These are phyloP conservation scores for Neodiprion lecontei DNA, from an alignment of 1,140 invertebrate genomes.

Conservation along the genomic window DNA sequence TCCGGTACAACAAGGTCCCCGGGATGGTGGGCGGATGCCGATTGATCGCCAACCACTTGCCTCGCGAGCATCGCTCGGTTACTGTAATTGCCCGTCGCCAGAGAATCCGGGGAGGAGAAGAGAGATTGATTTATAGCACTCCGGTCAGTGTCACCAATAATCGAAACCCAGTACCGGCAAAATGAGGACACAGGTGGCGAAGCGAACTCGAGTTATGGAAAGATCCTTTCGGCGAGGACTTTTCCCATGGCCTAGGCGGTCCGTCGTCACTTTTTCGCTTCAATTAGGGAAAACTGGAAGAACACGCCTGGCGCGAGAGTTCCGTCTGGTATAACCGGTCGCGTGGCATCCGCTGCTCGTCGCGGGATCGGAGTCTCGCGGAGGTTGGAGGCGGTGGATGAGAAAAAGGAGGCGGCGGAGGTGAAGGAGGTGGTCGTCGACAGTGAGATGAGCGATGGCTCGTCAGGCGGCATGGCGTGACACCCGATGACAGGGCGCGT, in stretches of 20 bases:
- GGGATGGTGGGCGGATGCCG: neutral
- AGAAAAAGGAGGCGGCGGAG: neutral
- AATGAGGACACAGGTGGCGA: neutral
- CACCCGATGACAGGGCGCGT: slow-evolving; percentile 40
- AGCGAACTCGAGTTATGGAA: neutral
- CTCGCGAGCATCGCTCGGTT: neutral
- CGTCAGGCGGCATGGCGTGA: slow-evolving; percentile 37
- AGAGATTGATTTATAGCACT: neutral
- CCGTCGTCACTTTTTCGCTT: neutral
- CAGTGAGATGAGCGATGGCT: slow-evolving; percentile 41
- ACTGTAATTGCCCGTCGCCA: neutral
- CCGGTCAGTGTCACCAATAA: neutral
- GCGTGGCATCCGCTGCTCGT: slow-evolving; percentile 19
- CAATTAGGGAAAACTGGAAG: slow-evolving; percentile 16
- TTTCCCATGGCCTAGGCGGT: neutral
- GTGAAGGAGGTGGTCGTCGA: slow-evolving; percentile 36
- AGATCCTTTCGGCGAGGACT: neutral
- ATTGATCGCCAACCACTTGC: slow-evolving; percentile 7
- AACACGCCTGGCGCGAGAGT: neutral
- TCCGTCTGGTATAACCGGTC: neutral
- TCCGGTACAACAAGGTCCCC: neutral
- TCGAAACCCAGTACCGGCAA: neutral
- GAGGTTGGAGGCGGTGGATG: neutral
- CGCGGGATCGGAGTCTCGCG: slow-evolving; percentile 20
- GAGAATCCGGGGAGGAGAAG: neutral